These are phyloP conservation scores for Mormyrus hasselquistii DNA, from an alignment of 2,797 vertebrate genomes.

Conservation along the genomic window DNA sequence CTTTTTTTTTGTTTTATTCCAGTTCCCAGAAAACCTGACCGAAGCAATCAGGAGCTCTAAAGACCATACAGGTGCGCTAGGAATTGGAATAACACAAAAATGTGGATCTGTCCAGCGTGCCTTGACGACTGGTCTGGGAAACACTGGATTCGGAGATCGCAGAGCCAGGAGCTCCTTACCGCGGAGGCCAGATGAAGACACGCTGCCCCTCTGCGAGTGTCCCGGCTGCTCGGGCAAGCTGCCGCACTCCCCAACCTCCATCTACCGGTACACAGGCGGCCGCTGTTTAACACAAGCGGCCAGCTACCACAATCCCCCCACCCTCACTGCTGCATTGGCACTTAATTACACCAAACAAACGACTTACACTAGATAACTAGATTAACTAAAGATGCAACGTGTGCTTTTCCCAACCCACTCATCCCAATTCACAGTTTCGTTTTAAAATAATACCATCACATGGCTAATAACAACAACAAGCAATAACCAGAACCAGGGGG, in stretches of 20 bases:
- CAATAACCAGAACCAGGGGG: not conserved
- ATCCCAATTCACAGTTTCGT: not conserved
- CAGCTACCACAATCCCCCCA: not conserved
- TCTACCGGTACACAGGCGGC: slow-evolving; percentile 41
- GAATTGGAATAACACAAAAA: not conserved
- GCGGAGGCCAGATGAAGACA: slow-evolving; percentile 73
- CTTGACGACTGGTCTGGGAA: not conserved
- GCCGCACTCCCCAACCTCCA: slow-evolving; percentile 69
- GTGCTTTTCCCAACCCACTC: not conserved
- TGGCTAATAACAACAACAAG: not conserved
- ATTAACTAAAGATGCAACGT: not conserved
- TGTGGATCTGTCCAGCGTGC: not conserved
- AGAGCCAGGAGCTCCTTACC: slow-evolving; percentile 46
- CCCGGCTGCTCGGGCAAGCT: slow-evolving; percentile 66
- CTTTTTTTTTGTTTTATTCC: not conserved
- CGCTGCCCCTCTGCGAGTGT: slow-evolving; percentile 74
- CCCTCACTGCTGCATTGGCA: not conserved
- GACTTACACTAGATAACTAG: not conserved
- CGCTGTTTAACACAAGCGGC: not conserved
- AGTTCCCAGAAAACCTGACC: not conserved
- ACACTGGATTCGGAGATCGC: not conserved
- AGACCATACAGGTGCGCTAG: not conserved
- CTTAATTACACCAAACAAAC: not conserved
- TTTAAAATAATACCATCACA: not conserved
- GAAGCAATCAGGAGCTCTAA: not conserved